Evolutionary conservation across 1,140 invertebrate genomes (phyloP), one percentile per base, ranked within the genome.

Genomic region (Bombus pyrosoma): DNA sequence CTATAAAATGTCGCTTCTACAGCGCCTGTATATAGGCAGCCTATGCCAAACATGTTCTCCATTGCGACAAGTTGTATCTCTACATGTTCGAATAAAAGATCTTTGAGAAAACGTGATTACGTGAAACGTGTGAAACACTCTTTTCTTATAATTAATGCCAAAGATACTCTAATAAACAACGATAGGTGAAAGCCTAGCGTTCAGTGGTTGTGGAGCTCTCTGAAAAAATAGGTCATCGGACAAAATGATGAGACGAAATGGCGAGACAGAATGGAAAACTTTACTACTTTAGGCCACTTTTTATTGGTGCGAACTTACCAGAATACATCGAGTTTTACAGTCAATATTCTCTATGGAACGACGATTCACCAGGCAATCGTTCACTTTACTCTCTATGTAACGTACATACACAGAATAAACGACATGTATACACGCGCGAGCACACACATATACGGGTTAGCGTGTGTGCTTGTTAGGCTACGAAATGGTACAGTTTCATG

Each of bases 301-400:
- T 92, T 92, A 92, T 92, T 91, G 87, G 82, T 92, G 80, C 89
- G 83, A 72, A 66, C 75, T 91, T 89, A 81, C 81, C 68, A 89
- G 81, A 88, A 76, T 91, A 92, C 91, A 92, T 92, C 83, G 78
- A 90, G 80, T 89, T 91, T 91, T 89, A 92, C 89, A 90, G 64
- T 90, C 88, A 89, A 62, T 83, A 86, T 72, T 83, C 79, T 88
- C 78, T 89, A 89, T 90, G 81, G 74, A 89, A 89, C 85, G 71
- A 85, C 74, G 73, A 69, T 83, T 81, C 69, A 59, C 47, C 68
- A 47, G 71, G 86, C 85, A 85, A 72, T 64, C 76, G 72, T 81
- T 79, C 72, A 25, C 53, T 75, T 68, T 71, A 37, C 39, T 71
- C 37, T 90, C 89, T 90, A 86, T 90, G 86, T 64, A 86, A 43